Conservation (phyloP, 2,113 vertebrate species). For the Spheniscus mendiculus region DNA sequence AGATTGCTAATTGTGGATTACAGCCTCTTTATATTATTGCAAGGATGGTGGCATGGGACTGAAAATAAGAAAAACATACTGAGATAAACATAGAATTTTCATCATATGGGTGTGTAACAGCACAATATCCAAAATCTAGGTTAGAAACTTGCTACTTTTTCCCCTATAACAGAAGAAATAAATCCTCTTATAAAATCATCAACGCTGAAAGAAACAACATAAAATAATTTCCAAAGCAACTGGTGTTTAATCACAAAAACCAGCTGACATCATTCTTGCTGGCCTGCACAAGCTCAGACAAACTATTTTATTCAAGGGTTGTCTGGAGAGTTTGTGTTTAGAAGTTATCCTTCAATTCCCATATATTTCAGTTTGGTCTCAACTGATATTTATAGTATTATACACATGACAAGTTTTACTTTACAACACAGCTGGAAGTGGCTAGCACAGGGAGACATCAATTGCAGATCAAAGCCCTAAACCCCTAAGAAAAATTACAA, state of each 20-base stretch:
- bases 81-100: neutral
- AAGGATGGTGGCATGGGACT: neutral
- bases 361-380: neutral
- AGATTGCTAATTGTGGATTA: neutral
- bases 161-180: neutral
- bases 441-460: neutral
- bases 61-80: neutral
- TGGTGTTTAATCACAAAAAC: neutral
- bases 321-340: neutral
- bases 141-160: neutral
- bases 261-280: neutral
- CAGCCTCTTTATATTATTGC: neutral
- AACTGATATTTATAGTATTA: constrained; percentile 29
- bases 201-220: neutral
- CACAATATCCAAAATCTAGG: neutral
- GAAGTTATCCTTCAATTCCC: neutral
- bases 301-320: neutral
- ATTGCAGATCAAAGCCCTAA: constrained; percentile 25
- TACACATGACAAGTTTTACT: neutral
- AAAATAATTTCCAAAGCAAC: neutral
- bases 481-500: neutral
- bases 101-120: neutral
- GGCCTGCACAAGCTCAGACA: neutral
- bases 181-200: neutral
- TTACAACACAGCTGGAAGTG: constrained; percentile 12